phyloP scores from a whole-genome alignment of 2,113 vertebrate genomes.

The Pseudopipra pipra region DNA sequence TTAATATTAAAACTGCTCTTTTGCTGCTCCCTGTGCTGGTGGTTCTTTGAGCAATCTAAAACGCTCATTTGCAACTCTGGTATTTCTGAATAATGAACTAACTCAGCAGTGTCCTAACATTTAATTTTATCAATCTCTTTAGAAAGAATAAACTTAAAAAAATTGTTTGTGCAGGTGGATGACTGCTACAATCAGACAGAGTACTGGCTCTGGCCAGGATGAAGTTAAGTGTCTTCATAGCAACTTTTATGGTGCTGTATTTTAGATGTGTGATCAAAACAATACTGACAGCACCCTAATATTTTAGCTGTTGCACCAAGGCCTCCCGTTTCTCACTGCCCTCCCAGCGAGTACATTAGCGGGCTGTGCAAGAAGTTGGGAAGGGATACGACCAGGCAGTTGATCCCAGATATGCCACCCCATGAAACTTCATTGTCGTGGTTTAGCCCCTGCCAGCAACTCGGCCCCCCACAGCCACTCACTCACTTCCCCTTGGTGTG shows the following conservation, averaged over 20 bases:
- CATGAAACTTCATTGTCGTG: not conserved
- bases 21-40: not conserved
- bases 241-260: rapidly evolving
- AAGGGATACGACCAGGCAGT: not conserved
- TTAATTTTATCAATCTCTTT: not conserved
- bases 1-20: not conserved
- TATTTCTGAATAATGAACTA: not conserved
- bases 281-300: not conserved
- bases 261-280: not conserved
- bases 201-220: not conserved
- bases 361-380: not conserved
- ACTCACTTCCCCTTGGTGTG: not conserved
- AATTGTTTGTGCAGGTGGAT: not conserved
- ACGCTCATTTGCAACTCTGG: rapidly evolving
- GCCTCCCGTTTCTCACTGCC: not conserved
- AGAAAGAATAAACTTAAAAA: not conserved
- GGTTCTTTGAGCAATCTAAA: rapidly evolving
- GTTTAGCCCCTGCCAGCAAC: not conserved
- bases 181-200: not conserved
- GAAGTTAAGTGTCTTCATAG: not conserved
- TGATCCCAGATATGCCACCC: not conserved
- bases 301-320: not conserved
- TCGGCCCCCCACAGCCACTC: not conserved
- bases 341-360: not conserved
- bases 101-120: not conserved